A percentile compares a stretch with the other conserved stretches of the same genome.
Evolutionary conservation across 23 tunicate species (phyloP).

Genomic region (Phallusia fumigata): DNA sequence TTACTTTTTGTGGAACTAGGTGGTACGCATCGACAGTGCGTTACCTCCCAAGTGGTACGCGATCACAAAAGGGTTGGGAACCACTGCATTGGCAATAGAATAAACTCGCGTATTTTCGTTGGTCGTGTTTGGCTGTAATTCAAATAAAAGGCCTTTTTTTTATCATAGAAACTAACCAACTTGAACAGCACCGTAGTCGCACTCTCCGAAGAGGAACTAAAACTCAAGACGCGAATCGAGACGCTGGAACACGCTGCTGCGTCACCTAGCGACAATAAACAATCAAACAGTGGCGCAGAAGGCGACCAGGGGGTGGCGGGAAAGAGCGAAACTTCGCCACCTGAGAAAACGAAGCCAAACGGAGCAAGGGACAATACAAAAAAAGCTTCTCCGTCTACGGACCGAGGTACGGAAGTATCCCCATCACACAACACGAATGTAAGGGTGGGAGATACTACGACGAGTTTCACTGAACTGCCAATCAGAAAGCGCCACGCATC

Average conservation of each 20-base stretch:
- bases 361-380: background rate
- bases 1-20: too few species aligned
- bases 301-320: background rate
- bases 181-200: background rate
- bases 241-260: background rate
- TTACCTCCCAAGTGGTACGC: too few species aligned
- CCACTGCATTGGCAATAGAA: too few species aligned
- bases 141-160: background rate
- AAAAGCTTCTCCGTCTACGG: background rate
- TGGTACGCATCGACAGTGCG: too few species aligned
- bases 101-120: too few species aligned
- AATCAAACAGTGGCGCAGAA: background rate
- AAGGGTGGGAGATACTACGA: constrained; percentile 16
- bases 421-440: background rate
- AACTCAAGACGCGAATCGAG: background rate
- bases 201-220: background rate
- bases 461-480: constrained; percentile 11
- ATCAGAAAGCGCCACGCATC: background rate
- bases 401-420: background rate
- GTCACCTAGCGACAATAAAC: background rate
- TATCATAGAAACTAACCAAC: background rate
- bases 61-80: too few species aligned
- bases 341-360: background rate
- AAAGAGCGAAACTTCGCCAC: background rate
- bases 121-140: too few species aligned